Base-by-base conservation (phyloP, 2,113 vertebrate species). In the Symphodus melops region DNA sequence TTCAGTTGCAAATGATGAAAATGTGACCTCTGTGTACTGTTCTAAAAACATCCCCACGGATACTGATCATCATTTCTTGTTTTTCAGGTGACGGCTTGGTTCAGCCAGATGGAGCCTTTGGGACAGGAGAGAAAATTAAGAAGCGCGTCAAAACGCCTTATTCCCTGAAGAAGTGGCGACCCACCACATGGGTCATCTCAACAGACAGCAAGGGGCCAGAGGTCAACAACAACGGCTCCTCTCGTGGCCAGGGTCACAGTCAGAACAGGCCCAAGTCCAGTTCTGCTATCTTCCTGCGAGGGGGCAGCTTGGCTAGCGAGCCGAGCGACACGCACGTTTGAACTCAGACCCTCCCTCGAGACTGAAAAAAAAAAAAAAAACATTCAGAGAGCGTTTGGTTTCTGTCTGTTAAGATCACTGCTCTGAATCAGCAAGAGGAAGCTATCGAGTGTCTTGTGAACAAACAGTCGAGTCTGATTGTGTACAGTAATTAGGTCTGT, bases 131-230 rank as follows among this genome's bases (percentile, higher is more conserved):
- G 2, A 99, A 99, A 92, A 99, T 99, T 85, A 99, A 99, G 94
- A 99, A 96, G 72, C 96, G 98, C 0, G 97, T 99, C 92, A 99
- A 99, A 89, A 99, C 98, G 0, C 98, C 98, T 0, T 99, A 99
- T 83, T 99, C 98, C 0, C 95, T 99, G 5, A 99, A 99, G 92
- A 95, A 96, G 76, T 98, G 97, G 97, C 96, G 97, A 5, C 98
- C 98, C 0, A 97, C 96, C 0, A 99, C 97, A 0, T 99, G 98
- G 98, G 97, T 97, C 86, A 96, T 99, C 93, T 97, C 97, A 85
- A 96, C 96, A 0, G 96, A 99, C 68, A 91, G 92, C 0, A 88
- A 95, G 91, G 96, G 94, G 85, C 95, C 95, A 17, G 97, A 98
- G 90, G 97, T 98, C 86, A 86, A 93, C 9, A 90, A 91, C 71